Percentiles rank a stretch among this genome's conserved stretches.
Conservation (phyloP, 2,888 invertebrate species). For the Drosophila monieri region DNA sequence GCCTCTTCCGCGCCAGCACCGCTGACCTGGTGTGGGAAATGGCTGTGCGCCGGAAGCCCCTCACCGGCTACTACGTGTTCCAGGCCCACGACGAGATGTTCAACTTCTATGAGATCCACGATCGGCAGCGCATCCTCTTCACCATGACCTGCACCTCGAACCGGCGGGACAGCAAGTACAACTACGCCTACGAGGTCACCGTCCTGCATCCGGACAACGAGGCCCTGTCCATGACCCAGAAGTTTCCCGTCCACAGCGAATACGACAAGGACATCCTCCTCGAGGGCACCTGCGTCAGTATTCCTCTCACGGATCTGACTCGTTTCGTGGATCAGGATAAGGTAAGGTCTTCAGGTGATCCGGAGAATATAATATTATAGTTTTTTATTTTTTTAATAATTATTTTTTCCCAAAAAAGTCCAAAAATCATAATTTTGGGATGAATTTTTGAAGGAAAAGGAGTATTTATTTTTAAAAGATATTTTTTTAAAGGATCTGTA, state of each 20-base stretch:
- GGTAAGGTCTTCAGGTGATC: slow-evolving; percentile 51
- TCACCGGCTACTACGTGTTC: slow-evolving; percentile 83
- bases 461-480: no score
- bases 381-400: no score
- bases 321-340: slow-evolving; percentile 80
- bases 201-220: slow-evolving; percentile 80
- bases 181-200: slow-evolving; percentile 83
- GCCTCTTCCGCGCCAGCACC: slow-evolving; percentile 80
- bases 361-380: no score
- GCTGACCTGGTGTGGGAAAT: slow-evolving; percentile 80
- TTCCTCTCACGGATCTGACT: slow-evolving; percentile 75
- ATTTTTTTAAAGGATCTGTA: no score
- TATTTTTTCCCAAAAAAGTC: no score
- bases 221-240: slow-evolving; percentile 81
- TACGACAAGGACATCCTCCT: slow-evolving; percentile 82
- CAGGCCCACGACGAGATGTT: slow-evolving; percentile 82
- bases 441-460: no score
- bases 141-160: slow-evolving; percentile 83
- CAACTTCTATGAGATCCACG: slow-evolving; percentile 83
- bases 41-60: slow-evolving; percentile 73
- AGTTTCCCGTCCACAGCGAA: slow-evolving; percentile 83
- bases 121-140: slow-evolving; percentile 80
- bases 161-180: slow-evolving; percentile 76
- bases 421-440: no score
- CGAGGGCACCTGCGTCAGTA: slow-evolving; percentile 82